These are phyloP conservation scores for Meta bourneti DNA, from an alignment of 2,888 invertebrate species.

Conservation along the genomic window DNA sequence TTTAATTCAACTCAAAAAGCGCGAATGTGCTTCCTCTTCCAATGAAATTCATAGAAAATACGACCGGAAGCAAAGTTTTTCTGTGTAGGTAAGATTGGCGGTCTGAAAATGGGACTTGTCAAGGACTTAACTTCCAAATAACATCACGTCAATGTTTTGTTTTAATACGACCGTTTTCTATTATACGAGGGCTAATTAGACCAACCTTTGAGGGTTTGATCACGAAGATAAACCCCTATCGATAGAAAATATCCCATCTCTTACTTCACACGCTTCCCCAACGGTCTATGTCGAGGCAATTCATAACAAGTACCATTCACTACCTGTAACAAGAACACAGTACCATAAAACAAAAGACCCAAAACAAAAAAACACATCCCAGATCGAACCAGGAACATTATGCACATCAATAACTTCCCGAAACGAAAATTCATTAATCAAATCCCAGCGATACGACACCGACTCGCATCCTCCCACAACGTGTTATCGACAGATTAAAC, in stretches of 20 bases:
- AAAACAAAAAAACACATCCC: not conserved
- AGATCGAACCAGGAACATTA: slow-evolving; percentile 18
- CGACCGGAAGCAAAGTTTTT: too few species aligned
- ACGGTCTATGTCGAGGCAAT: not conserved
- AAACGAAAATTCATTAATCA: slow-evolving; percentile 64
- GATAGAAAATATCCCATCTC: not conserved
- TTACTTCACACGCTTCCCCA: not conserved
- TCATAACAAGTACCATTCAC: not conserved
- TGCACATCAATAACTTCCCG: slow-evolving; percentile 43
- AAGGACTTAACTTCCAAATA: too few species aligned
- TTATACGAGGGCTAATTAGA: too few species aligned
- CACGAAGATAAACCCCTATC: not conserved
- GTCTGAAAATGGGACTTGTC: too few species aligned
- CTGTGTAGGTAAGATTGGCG: too few species aligned
- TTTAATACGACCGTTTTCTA: too few species aligned
- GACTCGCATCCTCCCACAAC: slow-evolving; percentile 25
- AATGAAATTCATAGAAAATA: too few species aligned
- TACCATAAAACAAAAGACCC: not conserved
- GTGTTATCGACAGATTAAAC: slow-evolving; percentile 67
- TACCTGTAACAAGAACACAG: not conserved
- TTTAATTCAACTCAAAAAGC: too few species aligned
- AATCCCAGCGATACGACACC: slow-evolving; percentile 23
- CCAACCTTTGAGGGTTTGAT: not conserved
- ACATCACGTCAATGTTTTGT: too few species aligned
- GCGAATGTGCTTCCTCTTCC: too few species aligned